Base-by-base conservation (phyloP, 2,113 vertebrate species). In the Theristicus caerulescens region DNA sequence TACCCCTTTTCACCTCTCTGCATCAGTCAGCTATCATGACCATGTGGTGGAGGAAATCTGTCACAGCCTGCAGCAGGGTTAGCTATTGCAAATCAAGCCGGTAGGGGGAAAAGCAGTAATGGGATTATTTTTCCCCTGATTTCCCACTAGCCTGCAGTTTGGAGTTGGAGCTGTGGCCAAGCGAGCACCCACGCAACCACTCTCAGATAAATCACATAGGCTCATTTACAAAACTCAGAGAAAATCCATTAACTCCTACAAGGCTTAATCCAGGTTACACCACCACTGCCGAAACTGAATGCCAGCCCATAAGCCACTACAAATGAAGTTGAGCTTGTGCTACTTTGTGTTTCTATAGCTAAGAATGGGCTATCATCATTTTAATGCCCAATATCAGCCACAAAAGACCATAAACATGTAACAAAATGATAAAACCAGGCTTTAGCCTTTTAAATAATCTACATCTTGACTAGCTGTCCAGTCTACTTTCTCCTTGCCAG, bases 171-270 rank as follows among this genome's bases (percentile, higher is more conserved):
- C 36, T 54, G 42, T 10, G 21, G n/a, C 29, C 31, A 42, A 18
- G 34, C 0, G 0, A 81, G 27, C 1, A 2, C 13, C 11, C 29
- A 64, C 0, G 0, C 4, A 70, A 38, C 11, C 36, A 32, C 38
- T 58, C 70, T 40, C 16, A 67, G 73, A 86, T 17, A 74, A 64
- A 66, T 62, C 13, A 36, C 38, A 44, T 0, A 15, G 31, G 16
- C 3, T 64, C 5, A 34, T 38, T 18, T 12, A 83, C 29, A 82
- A 74, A 90, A 73, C 13, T 57, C 18, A 14, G 31, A 74, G 29
- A 86, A 86, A 86, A 59, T 16, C 29, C 26, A 19, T 55, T 77
- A 47, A 31, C 31, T n/a, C 40, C 22, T 34, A 19, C 7, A 47
- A 86, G 40, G 26, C 1, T 79, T 67, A 66, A 47, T 61, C 52